Evolutionary conservation across 2,113 vertebrate genomes (phyloP), one percentile per base, ranked within the genome.

Genomic region (Patagioenas fasciata): DNA sequence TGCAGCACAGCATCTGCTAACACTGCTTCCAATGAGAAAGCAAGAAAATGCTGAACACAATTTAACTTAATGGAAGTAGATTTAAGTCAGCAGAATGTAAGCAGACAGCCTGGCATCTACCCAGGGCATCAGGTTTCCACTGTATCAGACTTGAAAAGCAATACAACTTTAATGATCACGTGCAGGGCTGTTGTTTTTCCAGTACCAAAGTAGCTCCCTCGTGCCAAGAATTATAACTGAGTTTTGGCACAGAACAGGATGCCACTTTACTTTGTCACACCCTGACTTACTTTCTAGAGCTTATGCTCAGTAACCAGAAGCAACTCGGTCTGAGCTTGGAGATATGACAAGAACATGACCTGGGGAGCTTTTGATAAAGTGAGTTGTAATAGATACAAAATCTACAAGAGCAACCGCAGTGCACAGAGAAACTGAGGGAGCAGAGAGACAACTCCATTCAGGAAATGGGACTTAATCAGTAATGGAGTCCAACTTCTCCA

Each of bases 11-110:
- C 47, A 66, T 23, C 61, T 85, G 65, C 82, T 48, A 70, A n/a
- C 60, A 85, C 56, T 2, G 44, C 21, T 70, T 84, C 40, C 5
- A 4, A 53, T 61, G 12, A 66, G 32, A 84, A 64, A 95, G 58
- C 28, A 81, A 74, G 31, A 89, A 91, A 95, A 83, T 20, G 15
- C 42, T 75, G 72, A 95, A 80, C 21, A 62, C 34, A 57, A 14
- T 70, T 92, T 71, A 85, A 81, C 62, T 66, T 87, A 58, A 36
- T 40, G 40, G 75, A 88, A 80, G 60, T 18, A 72, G 31, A 89
- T 42, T 93, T 71, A 95, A 94, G 72, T 88, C 85, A 92, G 69
- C 75, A 88, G 61, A 90, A 87, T 21, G 57, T 82, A 86, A 95
- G 93, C 84, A 93, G 31, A 34, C 36, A 80, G 75, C 23, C 75